Percentiles rank a stretch among this genome's conserved stretches.
phyloP scores from a whole-genome alignment of 2,888 invertebrate genomes.

The Xanthia icteritia region DNA sequence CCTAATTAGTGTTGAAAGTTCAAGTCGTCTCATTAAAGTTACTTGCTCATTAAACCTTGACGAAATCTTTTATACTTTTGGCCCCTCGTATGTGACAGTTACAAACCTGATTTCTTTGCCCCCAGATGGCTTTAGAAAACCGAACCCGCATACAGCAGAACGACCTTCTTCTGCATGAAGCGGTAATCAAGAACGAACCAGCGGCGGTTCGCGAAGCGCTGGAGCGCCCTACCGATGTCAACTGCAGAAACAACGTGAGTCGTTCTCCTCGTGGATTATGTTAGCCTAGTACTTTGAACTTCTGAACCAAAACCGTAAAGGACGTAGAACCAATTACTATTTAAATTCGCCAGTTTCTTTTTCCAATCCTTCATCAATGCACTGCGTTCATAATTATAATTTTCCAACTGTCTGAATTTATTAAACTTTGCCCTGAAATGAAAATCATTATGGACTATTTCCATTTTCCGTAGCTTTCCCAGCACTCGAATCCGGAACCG shows the following conservation, averaged over 20 bases:
- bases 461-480: slow-evolving; percentile 13
- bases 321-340: background rate
- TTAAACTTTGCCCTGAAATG: background rate
- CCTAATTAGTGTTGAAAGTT: slow-evolving; percentile 26
- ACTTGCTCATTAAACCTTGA: slow-evolving; percentile 19
- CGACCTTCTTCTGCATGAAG: slow-evolving; percentile 93
- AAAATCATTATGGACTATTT: slow-evolving; percentile 7
- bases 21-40: slow-evolving; percentile 34
- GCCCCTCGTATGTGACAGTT: background rate
- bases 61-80: background rate
- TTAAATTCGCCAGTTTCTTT: background rate
- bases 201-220: slow-evolving; percentile 92
- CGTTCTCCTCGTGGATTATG: slow-evolving; percentile 33
- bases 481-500: slow-evolving; percentile 3
- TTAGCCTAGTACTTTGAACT: slow-evolving; percentile 51
- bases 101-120: slow-evolving; percentile 15
- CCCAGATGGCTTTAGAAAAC: slow-evolving; percentile 79
- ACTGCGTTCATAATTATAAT: background rate
- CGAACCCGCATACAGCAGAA: slow-evolving; percentile 91
- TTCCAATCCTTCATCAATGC: background rate
- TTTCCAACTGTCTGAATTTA: background rate
- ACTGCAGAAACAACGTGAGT: slow-evolving; percentile 93
- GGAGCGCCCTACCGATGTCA: slow-evolving; percentile 92
- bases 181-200: slow-evolving; percentile 93
- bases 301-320: slow-evolving; percentile 3